Evolutionary conservation across 1,140 invertebrate species (phyloP).

Genomic region (Zaprionus inermis): DNA sequence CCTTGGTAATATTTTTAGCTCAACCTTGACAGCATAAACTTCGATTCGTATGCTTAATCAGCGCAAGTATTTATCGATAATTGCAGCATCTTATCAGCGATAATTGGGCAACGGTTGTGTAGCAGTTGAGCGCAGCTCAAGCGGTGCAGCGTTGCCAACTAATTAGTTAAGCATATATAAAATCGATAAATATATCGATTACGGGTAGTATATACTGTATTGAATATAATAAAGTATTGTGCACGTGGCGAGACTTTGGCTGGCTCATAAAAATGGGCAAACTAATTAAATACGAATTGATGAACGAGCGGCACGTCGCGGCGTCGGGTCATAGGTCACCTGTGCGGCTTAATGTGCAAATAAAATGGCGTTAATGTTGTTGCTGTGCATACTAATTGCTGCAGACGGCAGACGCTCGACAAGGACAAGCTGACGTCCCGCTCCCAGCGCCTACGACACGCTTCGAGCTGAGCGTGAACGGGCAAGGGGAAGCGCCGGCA

Average conservation of each 20-base stretch:
- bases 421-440: conserved; percentile 30
- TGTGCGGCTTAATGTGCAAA: conserved; percentile 71
- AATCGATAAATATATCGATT: conserved; percentile 58
- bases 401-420: conserved; percentile 24
- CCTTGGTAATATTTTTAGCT: conserved; percentile 61
- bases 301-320: conserved; percentile 65
- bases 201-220: neutral
- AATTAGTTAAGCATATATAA: conserved; percentile 9
- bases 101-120: neutral
- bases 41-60: neutral
- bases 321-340: conserved; percentile 54
- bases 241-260: neutral
- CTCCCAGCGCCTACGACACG: neutral
- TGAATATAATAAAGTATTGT: conserved; percentile 11
- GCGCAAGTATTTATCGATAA: conserved; percentile 1
- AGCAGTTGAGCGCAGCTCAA: neutral
- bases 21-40: conserved; percentile 25
- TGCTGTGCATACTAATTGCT: conserved; percentile 76
- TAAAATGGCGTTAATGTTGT: conserved; percentile 70
- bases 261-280: conserved; percentile 64
- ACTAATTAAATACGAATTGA: conserved; percentile 72
- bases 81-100: neutral
- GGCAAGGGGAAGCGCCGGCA: no score
- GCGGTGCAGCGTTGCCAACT: neutral
- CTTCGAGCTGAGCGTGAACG: neutral